Conservation (phyloP, 2,797 vertebrate genomes). For the Cetoscarus ocellatus region DNA sequence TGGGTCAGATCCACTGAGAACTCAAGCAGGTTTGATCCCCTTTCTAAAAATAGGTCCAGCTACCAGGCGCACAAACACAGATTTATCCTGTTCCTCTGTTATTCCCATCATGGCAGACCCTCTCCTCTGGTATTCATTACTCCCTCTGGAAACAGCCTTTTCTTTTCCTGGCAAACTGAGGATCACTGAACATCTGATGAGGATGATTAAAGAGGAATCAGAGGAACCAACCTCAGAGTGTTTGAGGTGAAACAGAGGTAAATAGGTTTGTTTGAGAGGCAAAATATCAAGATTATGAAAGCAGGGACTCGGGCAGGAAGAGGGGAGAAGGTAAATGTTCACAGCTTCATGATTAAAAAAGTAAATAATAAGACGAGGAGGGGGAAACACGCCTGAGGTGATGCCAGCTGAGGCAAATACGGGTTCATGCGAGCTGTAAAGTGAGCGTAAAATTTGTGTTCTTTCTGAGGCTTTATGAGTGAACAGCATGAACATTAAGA, state of each 20-base stretch:
- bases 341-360: no score
- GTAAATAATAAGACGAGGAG: neutral
- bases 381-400: neutral
- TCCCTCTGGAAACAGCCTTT: neutral
- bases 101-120: conserved; percentile 50
- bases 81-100: conserved; percentile 34
- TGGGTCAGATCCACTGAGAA: conserved; percentile 53
- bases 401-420: neutral
- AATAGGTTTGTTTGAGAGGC: neutral
- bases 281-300: neutral
- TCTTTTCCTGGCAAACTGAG: neutral
- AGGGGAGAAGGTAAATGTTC: neutral
- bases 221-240: neutral
- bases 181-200: neutral
- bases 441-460: neutral
- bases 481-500: neutral
- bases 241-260: neutral
- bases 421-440: neutral
- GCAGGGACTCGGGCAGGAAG: neutral
- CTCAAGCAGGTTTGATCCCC: conserved; percentile 35
- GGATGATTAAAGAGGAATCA: neutral
- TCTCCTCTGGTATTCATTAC: conserved; percentile 18
- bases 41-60: conserved; percentile 62
- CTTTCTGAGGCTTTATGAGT: neutral
- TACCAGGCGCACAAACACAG: conserved; percentile 18